Evolutionary conservation across 2,888 invertebrate genomes (phyloP).

Genomic region (Drosophila nr. perissopoda): DNA sequence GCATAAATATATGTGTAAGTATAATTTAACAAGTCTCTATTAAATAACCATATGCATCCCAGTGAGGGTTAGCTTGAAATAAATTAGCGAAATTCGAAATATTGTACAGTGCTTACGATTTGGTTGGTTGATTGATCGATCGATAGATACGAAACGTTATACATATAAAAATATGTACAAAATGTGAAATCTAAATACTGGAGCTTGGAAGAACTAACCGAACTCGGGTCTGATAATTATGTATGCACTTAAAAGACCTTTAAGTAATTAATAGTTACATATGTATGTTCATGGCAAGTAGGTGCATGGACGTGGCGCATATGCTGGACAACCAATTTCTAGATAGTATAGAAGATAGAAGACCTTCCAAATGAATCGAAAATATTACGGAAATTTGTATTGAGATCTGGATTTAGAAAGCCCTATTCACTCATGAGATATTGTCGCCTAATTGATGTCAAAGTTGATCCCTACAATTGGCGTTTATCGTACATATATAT

Average conservation of each 20-base stretch:
- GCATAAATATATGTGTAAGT: slow-evolving; percentile 16
- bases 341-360: slow-evolving; percentile 1
- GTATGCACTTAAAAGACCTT: slow-evolving; percentile 20
- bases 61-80: slow-evolving; percentile 10
- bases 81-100: slow-evolving; percentile 33
- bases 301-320: slow-evolving; percentile 12
- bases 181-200: slow-evolving; percentile 33
- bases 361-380: slow-evolving; percentile 5
- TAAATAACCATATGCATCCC: slow-evolving; percentile 19
- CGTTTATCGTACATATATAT: slow-evolving; percentile 15
- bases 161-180: slow-evolving; percentile 28
- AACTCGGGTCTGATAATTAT: slow-evolving; percentile 29
- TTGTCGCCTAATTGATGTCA: slow-evolving; percentile 25
- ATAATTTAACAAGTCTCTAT: slow-evolving; percentile 21
- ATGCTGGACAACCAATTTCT: slow-evolving; percentile 22
- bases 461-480: slow-evolving; percentile 35
- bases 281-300: slow-evolving; percentile 16
- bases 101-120: slow-evolving; percentile 37
- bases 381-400: neutral
- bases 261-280: slow-evolving; percentile 9
- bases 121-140: slow-evolving; percentile 26
- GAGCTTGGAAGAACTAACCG: slow-evolving; percentile 62
- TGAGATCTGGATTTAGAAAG: slow-evolving; percentile 16
- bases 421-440: slow-evolving; percentile 24
- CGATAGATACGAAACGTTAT: slow-evolving; percentile 25